Percentiles rank a stretch among this genome's conserved stretches.
phyloP scores from a whole-genome alignment of 1,140 invertebrate genomes.

The Trichogramma pretiosum region DNA sequence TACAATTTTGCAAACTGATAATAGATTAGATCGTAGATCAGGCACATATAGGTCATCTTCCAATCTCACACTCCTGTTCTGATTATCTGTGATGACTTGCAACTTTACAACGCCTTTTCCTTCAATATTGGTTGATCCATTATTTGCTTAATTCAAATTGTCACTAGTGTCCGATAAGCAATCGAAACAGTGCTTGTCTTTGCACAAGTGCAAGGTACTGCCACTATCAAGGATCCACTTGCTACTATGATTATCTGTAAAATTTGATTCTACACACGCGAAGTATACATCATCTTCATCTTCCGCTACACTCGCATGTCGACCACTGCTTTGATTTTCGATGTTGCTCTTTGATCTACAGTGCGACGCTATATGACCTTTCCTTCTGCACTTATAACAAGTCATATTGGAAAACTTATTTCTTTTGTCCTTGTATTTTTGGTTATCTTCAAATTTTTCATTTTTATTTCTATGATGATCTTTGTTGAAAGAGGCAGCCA shows the following conservation, averaged over 20 bases:
- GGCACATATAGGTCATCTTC: conserved; percentile 20
- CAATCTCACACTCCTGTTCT: conserved; percentile 8
- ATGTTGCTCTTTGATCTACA: background rate
- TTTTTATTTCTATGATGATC: background rate
- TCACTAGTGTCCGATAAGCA: background rate
- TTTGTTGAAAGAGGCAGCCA: background rate
- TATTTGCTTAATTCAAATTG: conserved; percentile 7
- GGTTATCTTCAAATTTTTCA: background rate
- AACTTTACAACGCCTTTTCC: conserved; percentile 1
- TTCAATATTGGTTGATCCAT: background rate
- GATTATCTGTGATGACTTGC: background rate
- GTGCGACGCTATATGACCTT: background rate
- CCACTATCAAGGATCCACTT: conserved; percentile 11
- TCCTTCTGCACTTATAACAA: background rate
- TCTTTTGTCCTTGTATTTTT: background rate
- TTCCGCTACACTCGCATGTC: too few species aligned
- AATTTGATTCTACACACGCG: background rate
- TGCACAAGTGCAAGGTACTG: conserved; percentile 13
- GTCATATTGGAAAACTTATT: background rate
- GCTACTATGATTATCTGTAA: background rate
- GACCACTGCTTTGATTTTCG: background rate
- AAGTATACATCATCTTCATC: background rate
- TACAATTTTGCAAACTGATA: conserved; percentile 21
- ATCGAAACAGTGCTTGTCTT: background rate
- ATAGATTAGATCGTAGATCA: conserved; percentile 20